Evolutionary conservation across 2,113 vertebrate species (phyloP).

Genomic region (Pungitius pungitius): DNA sequence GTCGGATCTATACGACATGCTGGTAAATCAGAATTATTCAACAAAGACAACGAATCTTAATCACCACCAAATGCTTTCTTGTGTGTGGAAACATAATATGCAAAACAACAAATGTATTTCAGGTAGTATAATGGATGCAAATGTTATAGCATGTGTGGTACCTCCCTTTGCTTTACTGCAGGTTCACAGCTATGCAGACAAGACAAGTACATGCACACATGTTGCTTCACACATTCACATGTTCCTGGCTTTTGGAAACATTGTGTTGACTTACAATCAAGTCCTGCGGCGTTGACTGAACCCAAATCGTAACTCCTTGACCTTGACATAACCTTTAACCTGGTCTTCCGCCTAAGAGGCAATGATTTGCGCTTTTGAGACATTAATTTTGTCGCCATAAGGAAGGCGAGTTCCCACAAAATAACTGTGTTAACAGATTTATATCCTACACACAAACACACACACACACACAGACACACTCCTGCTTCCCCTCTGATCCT

Average conservation of each 20-base stretch:
- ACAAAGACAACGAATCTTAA: neutral
- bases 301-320: neutral
- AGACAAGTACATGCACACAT: neutral
- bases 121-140: neutral
- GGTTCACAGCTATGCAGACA: neutral
- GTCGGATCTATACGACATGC: neutral
- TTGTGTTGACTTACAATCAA: neutral
- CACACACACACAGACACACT: neutral
- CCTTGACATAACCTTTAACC: neutral
- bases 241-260: neutral
- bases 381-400: neutral
- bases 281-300: neutral
- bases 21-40: neutral
- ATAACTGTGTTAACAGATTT: neutral
- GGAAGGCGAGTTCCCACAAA: neutral
- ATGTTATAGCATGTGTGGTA: neutral
- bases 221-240: neutral
- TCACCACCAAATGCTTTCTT: neutral
- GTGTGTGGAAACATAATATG: neutral
- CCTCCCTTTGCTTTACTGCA: neutral
- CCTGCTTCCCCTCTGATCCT: conserved; percentile 6
- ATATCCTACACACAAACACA: neutral
- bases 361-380: neutral
- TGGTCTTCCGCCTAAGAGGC: neutral
- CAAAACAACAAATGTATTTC: neutral